These are phyloP conservation scores for Cyanoliseus patagonus DNA, from an alignment of 2,113 vertebrate species.

Conservation along the genomic window DNA sequence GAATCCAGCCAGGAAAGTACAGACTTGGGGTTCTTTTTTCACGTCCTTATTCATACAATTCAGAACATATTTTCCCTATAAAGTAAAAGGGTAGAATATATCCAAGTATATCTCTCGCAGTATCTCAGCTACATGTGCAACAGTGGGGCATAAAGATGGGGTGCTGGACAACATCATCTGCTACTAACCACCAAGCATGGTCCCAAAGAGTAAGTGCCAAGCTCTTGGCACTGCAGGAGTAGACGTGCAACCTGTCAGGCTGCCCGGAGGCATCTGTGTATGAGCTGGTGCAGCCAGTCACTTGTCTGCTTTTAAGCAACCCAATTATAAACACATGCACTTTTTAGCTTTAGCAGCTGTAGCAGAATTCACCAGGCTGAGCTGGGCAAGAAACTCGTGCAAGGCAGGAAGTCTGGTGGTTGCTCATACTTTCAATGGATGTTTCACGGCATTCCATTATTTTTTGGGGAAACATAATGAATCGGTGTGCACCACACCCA, in stretches of 20 bases:
- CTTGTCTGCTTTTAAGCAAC: not conserved
- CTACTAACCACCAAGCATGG: not conserved
- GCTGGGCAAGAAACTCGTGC: not conserved
- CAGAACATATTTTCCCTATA: conserved; percentile 23
- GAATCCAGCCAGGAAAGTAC: conserved; percentile 12
- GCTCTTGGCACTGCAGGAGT: not conserved
- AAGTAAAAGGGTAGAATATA: not conserved
- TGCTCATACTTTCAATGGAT: not conserved
- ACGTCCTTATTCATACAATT: not conserved
- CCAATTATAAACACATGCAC: not conserved
- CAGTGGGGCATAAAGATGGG: not conserved
- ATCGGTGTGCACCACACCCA: not conserved
- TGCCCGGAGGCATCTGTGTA: not conserved
- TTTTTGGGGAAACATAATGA: not conserved
- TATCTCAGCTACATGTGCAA: not conserved
- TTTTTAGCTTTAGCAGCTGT: not conserved
- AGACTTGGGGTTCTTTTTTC: not conserved
- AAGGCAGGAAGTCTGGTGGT: not conserved
- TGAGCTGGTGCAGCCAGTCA: not conserved
- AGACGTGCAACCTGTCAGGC: not conserved
- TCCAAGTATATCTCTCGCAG: not conserved
- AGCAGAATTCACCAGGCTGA: not conserved
- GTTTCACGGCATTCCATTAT: not conserved
- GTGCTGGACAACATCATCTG: not conserved
- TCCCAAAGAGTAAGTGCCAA: not conserved